Evolutionary conservation across 2,888 invertebrate genomes (phyloP).

Genomic region (Cheilosia variabilis): DNA sequence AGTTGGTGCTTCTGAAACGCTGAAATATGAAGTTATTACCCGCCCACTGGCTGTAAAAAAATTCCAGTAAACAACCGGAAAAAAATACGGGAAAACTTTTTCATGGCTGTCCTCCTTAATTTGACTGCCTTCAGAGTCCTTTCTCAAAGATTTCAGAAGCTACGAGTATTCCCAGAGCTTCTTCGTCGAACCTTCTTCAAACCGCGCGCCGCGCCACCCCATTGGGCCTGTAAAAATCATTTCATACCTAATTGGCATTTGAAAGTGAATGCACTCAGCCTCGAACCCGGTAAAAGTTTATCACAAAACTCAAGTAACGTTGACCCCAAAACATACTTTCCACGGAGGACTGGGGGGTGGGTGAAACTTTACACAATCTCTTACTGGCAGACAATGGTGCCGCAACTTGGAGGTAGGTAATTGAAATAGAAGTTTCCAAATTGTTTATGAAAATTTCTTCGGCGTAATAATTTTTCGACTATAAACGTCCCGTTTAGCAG

Average conservation of each 20-base stretch:
- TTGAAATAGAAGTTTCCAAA: constrained; percentile 71
- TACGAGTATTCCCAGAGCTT: background rate
- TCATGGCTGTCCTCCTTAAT: background rate
- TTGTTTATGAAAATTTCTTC: constrained; percentile 65
- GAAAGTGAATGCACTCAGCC: constrained; percentile 25
- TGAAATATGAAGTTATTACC: too few species aligned
- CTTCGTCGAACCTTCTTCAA: background rate
- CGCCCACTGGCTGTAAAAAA: too few species aligned
- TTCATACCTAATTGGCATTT: constrained; percentile 7
- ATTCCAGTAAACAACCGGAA: background rate
- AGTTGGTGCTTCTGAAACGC: too few species aligned
- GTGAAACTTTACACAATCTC: constrained; percentile 37
- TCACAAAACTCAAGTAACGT: constrained; percentile 51
- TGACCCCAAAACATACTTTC: constrained; percentile 60
- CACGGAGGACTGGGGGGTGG: background rate
- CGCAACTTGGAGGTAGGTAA: constrained; percentile 44
- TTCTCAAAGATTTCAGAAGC: background rate
- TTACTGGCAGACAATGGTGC: constrained; percentile 45
- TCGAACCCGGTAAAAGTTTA: constrained; percentile 1
- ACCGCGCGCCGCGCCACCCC: background rate
- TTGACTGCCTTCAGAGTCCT: background rate
- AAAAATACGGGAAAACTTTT: background rate
- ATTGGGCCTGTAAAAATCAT: background rate
- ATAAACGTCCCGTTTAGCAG: constrained; percentile 48
- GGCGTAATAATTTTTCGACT: constrained; percentile 39